These are phyloP conservation scores for Drosophila nigrodunni DNA, from an alignment of 1,140 invertebrate species.

Conservation along the genomic window DNA sequence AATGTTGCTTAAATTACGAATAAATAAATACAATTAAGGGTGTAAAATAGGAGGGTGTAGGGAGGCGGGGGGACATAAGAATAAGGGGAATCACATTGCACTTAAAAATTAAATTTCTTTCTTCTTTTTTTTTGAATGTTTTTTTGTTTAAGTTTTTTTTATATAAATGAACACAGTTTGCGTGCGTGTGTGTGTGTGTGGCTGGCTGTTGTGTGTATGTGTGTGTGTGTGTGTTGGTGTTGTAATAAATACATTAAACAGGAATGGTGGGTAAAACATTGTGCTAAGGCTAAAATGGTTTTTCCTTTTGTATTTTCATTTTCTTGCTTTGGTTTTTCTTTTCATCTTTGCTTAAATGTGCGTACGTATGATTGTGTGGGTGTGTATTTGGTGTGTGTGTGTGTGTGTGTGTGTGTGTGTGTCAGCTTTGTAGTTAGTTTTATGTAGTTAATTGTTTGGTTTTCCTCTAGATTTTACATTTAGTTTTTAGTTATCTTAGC, in stretches of 20 bases:
- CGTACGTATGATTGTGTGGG: slow-evolving; percentile 31
- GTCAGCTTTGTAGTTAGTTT: slow-evolving; percentile 58
- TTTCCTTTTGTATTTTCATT: slow-evolving; percentile 27
- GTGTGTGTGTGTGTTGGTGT: slow-evolving; percentile 45
- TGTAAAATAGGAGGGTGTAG: slow-evolving; percentile 15
- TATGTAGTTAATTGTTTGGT: slow-evolving; percentile 26
- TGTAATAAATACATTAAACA: slow-evolving; percentile 76
- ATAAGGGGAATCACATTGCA: slow-evolving; percentile 68
- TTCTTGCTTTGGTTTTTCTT: slow-evolving; percentile 44
- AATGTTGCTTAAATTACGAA: slow-evolving; percentile 55
- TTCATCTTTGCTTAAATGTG: slow-evolving; percentile 38
- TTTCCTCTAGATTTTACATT: slow-evolving; percentile 56
- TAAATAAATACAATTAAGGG: slow-evolving; percentile 58
- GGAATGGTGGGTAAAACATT: slow-evolving; percentile 80
- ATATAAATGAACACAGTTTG: slow-evolving; percentile 77
- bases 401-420: slow-evolving; percentile 37
- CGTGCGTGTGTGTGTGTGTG: slow-evolving; percentile 59
- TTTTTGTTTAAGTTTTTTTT: slow-evolving; percentile 4
- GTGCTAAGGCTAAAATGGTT: slow-evolving; percentile 83
- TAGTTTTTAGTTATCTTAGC: slow-evolving; percentile 27
- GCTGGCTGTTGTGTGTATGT: slow-evolving; percentile 15
- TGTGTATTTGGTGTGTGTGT: slow-evolving; percentile 37
- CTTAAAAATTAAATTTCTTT: slow-evolving; percentile 69
- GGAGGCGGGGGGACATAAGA: slow-evolving; percentile 9
- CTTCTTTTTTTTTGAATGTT: slow-evolving; percentile 30